phyloP scores from a whole-genome alignment of 2,888 invertebrate species.

The Bhutanitis thaidina region DNA sequence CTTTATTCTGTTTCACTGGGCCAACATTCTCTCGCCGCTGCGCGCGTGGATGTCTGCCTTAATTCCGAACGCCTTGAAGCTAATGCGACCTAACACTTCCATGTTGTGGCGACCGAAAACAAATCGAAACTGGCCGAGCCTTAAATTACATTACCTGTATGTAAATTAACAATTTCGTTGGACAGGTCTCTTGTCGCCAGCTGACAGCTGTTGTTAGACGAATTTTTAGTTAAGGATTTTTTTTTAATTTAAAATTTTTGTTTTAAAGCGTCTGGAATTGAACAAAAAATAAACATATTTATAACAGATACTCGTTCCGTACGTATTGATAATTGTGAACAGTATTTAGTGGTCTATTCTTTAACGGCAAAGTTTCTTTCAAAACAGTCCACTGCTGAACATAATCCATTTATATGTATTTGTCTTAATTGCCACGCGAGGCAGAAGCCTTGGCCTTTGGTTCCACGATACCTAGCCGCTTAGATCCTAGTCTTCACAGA shows the following conservation, averaged over 20 bases:
- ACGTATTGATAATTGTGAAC: no score
- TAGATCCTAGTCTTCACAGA: no score
- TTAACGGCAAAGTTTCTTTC: no score
- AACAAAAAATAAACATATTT: no score
- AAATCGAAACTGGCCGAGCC: constrained; percentile 4
- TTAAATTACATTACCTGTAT: not conserved
- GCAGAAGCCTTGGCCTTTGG: no score
- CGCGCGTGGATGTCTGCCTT: constrained; percentile 10
- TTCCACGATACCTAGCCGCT: no score
- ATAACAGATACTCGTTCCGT: no score
- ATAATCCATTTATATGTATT: no score
- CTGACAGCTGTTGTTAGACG: not conserved
- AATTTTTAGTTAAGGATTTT: not conserved
- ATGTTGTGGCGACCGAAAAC: constrained; percentile 9
- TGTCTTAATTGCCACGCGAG: no score
- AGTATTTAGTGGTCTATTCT: no score
- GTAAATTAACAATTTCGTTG: constrained; percentile 3
- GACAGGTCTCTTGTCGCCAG: not conserved
- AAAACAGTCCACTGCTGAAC: no score
- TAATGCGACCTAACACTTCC: constrained; percentile 17
- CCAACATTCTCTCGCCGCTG: constrained; percentile 3
- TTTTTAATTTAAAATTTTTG: not conserved
- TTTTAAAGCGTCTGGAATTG: no score
- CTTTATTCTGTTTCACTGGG: constrained; percentile 16
- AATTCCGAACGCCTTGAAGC: constrained; percentile 11